Conservation (phyloP, 2,888 invertebrate genomes). For the Drosophila nigritarsus region DNA sequence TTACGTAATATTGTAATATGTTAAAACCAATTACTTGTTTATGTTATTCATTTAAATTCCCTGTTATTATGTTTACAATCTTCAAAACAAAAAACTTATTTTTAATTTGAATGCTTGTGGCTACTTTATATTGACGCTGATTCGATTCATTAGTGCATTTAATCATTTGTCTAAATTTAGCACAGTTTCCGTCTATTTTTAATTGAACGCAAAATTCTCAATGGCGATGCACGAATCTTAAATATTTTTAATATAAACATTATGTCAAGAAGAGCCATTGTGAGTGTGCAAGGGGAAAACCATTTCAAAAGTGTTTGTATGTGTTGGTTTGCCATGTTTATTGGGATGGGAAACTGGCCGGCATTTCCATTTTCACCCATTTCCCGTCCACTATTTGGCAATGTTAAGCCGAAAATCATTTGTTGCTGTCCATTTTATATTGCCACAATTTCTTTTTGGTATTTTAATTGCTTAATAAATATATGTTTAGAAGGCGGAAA, state of each 20-base stretch:
- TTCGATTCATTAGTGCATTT: slow-evolving; percentile 42
- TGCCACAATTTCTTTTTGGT: slow-evolving; percentile 37
- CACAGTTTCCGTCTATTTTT: slow-evolving; percentile 50
- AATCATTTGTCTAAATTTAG: slow-evolving; percentile 62
- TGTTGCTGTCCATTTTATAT: slow-evolving; percentile 43
- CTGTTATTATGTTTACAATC: no score
- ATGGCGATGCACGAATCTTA: slow-evolving; percentile 32
- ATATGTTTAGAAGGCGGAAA: slow-evolving; percentile 39
- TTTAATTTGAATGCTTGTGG: background rate
- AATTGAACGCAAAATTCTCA: slow-evolving; percentile 49
- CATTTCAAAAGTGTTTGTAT: slow-evolving; percentile 32
- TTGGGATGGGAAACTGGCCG: slow-evolving; percentile 53
- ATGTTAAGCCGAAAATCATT: slow-evolving; percentile 38
- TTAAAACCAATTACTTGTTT: no score
- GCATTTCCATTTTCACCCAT: slow-evolving; percentile 59
- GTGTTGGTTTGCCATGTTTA: slow-evolving; percentile 44
- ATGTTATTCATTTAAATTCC: no score
- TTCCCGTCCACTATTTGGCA: slow-evolving; percentile 56
- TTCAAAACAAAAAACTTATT: no score
- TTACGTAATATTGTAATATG: no score
- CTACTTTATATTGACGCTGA: background rate
- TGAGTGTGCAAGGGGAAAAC: slow-evolving; percentile 8
- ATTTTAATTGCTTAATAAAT: slow-evolving; percentile 73
- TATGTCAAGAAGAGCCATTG: slow-evolving; percentile 33
- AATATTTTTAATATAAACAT: slow-evolving; percentile 69